Conservation (phyloP, 2,888 invertebrate species). For the Torymus auratus region DNA sequence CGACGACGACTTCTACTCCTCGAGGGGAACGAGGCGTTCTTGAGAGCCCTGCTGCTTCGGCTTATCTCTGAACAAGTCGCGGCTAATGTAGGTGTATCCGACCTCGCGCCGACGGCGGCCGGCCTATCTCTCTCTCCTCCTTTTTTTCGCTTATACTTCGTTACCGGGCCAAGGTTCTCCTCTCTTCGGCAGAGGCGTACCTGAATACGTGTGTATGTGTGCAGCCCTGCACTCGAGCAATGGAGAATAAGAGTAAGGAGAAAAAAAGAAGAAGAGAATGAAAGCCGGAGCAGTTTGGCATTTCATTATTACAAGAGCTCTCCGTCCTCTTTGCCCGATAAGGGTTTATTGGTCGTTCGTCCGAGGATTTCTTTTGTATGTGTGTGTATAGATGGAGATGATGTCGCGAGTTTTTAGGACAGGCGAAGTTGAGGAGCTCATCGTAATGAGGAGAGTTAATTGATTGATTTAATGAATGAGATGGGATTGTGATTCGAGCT, state of each 20-base stretch:
- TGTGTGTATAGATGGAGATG: constrained; percentile 25
- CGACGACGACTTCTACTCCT: constrained; percentile 29
- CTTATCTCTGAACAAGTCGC: constrained; percentile 71
- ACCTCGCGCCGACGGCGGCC: constrained; percentile 56
- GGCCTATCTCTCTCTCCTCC: constrained; percentile 28
- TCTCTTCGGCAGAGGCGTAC: constrained; percentile 11
- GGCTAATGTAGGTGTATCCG: constrained; percentile 70
- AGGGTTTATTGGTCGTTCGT: constrained; percentile 44
- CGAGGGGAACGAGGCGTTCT: constrained; percentile 66
- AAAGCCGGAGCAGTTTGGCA: constrained; percentile 49
- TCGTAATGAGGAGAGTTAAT: constrained; percentile 26
- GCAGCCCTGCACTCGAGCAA: background rate
- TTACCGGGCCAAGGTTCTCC: constrained; percentile 59
- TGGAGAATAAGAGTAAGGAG: background rate
- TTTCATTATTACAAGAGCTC: constrained; percentile 52
- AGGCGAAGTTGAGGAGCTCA: constrained; percentile 21
- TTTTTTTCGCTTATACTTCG: constrained; percentile 46
- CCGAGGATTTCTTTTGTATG: constrained; percentile 31
- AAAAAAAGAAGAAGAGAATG: constrained; percentile 29
- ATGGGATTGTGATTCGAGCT: background rate
- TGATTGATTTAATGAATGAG: constrained; percentile 20
- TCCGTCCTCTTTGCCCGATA: constrained; percentile 18
- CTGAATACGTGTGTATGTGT: too few relatives aligned
- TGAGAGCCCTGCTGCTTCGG: constrained; percentile 65
- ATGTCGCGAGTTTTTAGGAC: background rate